phyloP scores from a whole-genome alignment of 2,113 vertebrate genomes.

The Odontophorus gujanensis region DNA sequence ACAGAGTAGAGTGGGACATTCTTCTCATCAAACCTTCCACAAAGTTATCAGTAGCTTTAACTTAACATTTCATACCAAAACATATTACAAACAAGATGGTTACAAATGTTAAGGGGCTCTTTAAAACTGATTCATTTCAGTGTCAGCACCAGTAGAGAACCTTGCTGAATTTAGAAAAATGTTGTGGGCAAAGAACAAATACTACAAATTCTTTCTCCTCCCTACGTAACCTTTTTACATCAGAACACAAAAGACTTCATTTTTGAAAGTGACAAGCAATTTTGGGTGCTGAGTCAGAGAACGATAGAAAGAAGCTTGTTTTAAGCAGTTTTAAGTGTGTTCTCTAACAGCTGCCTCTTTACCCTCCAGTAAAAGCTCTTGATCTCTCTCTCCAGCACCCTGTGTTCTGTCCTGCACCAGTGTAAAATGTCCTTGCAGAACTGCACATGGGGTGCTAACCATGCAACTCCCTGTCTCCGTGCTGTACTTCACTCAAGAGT shows the following conservation, averaged over 20 bases:
- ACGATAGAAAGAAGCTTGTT: background rate
- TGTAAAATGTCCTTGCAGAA: background rate
- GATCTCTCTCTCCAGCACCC: background rate
- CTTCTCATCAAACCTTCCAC: background rate
- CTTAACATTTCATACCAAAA: background rate
- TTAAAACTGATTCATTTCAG: slow-evolving; percentile 18
- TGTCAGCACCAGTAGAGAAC: background rate
- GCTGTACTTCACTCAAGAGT: background rate
- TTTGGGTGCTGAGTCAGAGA: background rate
- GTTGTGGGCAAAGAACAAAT: slow-evolving; percentile 4
- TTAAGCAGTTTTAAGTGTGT: background rate
- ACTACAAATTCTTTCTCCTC: background rate
- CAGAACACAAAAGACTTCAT: background rate
- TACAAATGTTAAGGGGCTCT: background rate
- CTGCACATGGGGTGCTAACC: background rate
- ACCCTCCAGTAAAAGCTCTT: background rate
- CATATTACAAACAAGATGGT: background rate
- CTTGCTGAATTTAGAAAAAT: slow-evolving; percentile 38
- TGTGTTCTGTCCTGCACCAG: background rate
- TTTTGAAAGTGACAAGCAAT: slow-evolving; percentile 9
- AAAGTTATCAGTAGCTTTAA: background rate
- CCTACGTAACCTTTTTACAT: background rate
- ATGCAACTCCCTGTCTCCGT: background rate
- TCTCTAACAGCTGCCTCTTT: background rate
- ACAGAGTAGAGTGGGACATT: background rate